phyloP scores from a whole-genome alignment of 2,113 vertebrate species.

The Scalopus aquaticus region DNA sequence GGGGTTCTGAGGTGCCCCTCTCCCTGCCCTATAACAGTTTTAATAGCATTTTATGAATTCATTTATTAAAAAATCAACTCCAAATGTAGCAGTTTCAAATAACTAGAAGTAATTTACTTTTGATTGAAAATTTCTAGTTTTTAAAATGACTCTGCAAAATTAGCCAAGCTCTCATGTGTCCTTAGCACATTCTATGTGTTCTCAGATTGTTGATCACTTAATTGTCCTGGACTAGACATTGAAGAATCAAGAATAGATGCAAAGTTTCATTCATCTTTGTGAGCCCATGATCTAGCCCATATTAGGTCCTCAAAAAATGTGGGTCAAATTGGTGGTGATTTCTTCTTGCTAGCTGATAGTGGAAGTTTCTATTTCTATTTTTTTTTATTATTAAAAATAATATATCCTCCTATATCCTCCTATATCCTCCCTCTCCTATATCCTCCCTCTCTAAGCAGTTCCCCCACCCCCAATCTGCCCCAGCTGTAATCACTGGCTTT shows the following conservation, averaged over 20 bases:
- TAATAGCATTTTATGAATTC: neutral
- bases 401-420: no score
- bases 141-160: neutral
- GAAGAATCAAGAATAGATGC: neutral
- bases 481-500: neutral
- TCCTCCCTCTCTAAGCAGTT: neutral
- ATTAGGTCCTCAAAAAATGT: neutral
- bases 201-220: neutral
- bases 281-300: neutral
- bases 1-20: no score
- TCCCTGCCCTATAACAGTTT: no score
- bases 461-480: neutral
- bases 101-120: conserved; percentile 29
- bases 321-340: neutral
- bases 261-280: neutral
- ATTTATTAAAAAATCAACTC: conserved; percentile 45
- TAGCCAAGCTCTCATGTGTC: neutral
- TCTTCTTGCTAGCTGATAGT: neutral
- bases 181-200: neutral
- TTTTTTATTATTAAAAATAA: neutral
- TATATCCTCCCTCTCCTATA: neutral
- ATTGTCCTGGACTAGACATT: neutral
- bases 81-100: neutral
- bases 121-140: conserved; percentile 33
- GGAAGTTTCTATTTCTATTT: neutral